These are phyloP conservation scores for Sciaenops ocellatus DNA, from an alignment of 2,797 vertebrate genomes.

Conservation along the genomic window DNA sequence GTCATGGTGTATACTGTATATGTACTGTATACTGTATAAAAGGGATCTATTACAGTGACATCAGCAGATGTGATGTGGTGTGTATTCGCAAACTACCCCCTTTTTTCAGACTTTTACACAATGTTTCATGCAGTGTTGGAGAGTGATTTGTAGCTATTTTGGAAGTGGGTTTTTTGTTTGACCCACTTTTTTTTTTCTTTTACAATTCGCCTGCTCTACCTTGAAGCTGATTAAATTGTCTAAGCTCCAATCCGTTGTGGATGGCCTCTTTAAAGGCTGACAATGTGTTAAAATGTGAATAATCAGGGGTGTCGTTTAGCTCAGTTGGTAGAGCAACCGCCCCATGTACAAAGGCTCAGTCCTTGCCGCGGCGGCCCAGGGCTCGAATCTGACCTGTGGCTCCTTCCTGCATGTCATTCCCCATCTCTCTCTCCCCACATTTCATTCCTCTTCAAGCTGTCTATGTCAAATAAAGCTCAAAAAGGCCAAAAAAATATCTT, in stretches of 20 bases:
- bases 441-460: too few species aligned
- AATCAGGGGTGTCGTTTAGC: too few species aligned
- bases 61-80: conserved; percentile 2
- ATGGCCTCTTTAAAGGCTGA: neutral
- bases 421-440: too few species aligned
- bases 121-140: neutral
- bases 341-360: too few species aligned
- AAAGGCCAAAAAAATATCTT: too few species aligned
- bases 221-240: conserved; percentile 2
- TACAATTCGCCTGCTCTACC: neutral
- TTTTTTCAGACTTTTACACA: conserved; percentile 9
- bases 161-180: conserved; percentile 16
- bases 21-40: neutral
- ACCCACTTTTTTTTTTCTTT: conserved; percentile 19
- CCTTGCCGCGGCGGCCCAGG: too few species aligned
- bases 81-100: neutral
- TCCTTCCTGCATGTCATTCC: too few species aligned
- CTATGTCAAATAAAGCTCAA: too few species aligned
- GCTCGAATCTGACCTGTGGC: too few species aligned
- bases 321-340: too few species aligned
- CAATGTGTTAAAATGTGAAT: neutral
- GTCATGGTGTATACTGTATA: neutral
- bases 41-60: conserved; percentile 9
- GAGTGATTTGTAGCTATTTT: conserved; percentile 24
- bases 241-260: neutral